Base-by-base conservation (phyloP, 2,888 invertebrate genomes). In the Gibbula magus region DNA sequence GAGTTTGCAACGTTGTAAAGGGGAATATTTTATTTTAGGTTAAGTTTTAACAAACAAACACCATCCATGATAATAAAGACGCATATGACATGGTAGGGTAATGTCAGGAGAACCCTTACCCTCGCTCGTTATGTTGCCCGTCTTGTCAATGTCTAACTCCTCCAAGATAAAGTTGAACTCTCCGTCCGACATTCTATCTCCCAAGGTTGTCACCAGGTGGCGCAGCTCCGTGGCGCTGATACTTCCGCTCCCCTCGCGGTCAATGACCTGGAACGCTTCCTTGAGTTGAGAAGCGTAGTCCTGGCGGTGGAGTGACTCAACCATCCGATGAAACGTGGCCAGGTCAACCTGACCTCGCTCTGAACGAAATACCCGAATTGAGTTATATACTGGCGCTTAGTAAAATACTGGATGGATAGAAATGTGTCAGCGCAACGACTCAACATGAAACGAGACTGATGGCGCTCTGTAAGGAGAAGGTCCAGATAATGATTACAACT, bases 301-400 rank as follows among this genome's bases (percentile, higher is more conserved):
- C 89, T 98, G 98, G 95, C 99, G 98, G 94, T 98, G 98, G 98
- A 99, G 98, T 95, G 99, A 99, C 93, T 98, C 96, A 93, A 99
- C 98, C 98, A 99, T 99, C 98, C 99, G 98, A 92, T 99, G 95
- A 95, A 99, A 99, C 94, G 99, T 99, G 91, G 98, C 98, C 94
- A 99, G 98, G 95, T 99, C 99, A 94, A 99, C 99, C 94, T 98
- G 99, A 93, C 99, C 99, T 94, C 99, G 98, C 93, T 98, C 98
- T 98, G 93, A 35, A 93, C 5, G 45, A 35, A 39, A 67, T 67
- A 16, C 22, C n/a, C 0, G 16, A 8, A 18, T 8, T 32, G n/a
- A 29, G 0, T 8, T 70, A 32, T 22, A 32, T 67, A 18, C 67
- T 8, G n/a, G n/a, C n/a, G n/a, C n/a, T n/a, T n/a, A n/a, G n/a